A percentile compares a stretch with the other conserved stretches of the same genome.
Conservation (phyloP, 2,888 invertebrate species). For the Emmelina monodactyla region DNA sequence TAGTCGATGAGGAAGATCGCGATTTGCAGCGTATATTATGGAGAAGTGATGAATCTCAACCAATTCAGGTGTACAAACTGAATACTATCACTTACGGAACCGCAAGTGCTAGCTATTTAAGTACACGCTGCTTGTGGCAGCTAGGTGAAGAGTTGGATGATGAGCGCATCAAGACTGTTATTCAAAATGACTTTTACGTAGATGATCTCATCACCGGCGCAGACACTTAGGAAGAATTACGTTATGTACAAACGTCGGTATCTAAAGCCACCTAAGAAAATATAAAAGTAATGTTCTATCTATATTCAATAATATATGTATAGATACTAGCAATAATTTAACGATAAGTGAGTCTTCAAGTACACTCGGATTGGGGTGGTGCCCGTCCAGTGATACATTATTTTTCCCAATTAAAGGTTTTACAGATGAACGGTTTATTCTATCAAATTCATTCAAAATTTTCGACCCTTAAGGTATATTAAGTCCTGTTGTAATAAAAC, state of each 20-base stretch:
- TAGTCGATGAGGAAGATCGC: conserved; percentile 8
- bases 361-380: conserved; percentile 18
- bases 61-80: conserved; percentile 7
- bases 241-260: conserved; percentile 7
- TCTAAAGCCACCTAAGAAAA: conserved; percentile 13
- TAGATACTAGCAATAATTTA: conserved; percentile 9
- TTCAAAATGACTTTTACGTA: conserved; percentile 19
- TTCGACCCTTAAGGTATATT: conserved; percentile 11
- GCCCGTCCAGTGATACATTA: conserved; percentile 11
- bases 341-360: conserved; percentile 16
- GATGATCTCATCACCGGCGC: conserved; percentile 19
- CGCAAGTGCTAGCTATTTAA: conserved; percentile 12
- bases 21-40: conserved; percentile 30
- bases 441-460: conserved; percentile 10
- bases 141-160: conserved; percentile 18
- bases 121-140: conserved; percentile 19
- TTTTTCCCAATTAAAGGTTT: conserved; percentile 3
- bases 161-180: conserved; percentile 14
- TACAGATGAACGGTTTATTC: conserved; percentile 3
- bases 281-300: conserved; percentile 11
- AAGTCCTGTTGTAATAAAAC: conserved; percentile 7
- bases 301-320: background rate
- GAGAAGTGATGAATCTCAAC: conserved; percentile 13
- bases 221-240: conserved; percentile 7
- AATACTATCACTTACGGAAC: conserved; percentile 9